Base-by-base conservation (phyloP, 2,888 invertebrate genomes). In the Vesta saturnalis region DNA sequence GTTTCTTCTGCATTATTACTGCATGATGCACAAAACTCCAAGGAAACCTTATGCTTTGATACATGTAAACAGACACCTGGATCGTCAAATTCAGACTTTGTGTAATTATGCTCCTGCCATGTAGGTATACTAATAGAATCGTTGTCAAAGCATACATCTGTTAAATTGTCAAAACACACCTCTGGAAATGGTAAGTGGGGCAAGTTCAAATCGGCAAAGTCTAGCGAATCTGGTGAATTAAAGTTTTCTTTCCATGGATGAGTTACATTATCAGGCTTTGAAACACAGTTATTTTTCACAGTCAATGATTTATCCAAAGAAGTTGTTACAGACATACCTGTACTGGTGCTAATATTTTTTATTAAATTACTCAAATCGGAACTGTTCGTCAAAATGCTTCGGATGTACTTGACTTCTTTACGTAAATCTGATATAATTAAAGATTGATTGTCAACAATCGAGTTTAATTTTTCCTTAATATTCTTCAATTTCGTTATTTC, bases 1-100 rank as follows among this genome's bases (percentile, higher is more conserved):
- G 76, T 72, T 18, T 76, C 52, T 15, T 65, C 59, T n/a, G 86
- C 83, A 70, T 85, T 87, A 64, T 85, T 84, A 76, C 87, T 86
- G 74, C 89, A 90, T 23, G 81, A 82, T 1, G 86, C 81, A 77
- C 89, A 90, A 76, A 87, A 88, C 76, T 89, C 88, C 67, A 89
- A 77, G 0, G 89, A 89, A 35, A 89, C 84, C 77, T 84, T 85
- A 55, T 86, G 85, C 46, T 86, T 85, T 67, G 87, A 86, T 14
- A 88, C 85, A 75, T 89, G 89, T 12, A 89, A 80, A 76, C 89
- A 89, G 15, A 89, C 84, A 14, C 88, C 89, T 57, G 84, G 83
- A 73, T 85, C 83, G 12, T 83, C 81, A 8, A 81, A 72, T 39
- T 74, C 77, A 15, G 62, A 60, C 12, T 43, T 60, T 8, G 77